Evolutionary conservation across 2,113 vertebrate species (phyloP).

Genomic region (Engystomops pustulosus): DNA sequence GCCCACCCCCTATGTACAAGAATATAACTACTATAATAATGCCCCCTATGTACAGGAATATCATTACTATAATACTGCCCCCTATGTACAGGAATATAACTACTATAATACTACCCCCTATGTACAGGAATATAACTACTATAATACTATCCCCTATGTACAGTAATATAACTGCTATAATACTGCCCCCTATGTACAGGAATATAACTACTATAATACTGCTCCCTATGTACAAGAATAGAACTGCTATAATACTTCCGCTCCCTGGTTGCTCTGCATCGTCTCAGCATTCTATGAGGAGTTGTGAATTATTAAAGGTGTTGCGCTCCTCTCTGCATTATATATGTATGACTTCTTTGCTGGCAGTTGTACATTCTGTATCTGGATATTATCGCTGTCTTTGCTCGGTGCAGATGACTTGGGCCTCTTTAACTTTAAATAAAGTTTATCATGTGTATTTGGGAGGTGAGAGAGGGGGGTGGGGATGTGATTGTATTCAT

Average conservation of each 20-base stretch:
- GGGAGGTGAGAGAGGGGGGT: no score
- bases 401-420: background rate
- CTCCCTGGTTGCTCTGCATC: background rate
- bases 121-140: background rate
- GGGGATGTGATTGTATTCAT: no score
- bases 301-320: background rate
- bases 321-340: background rate
- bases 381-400: background rate
- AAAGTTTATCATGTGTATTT: no score
- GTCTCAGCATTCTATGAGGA: background rate
- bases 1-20: background rate
- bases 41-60: background rate
- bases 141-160: background rate
- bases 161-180: background rate
- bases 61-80: background rate
- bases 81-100: background rate
- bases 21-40: slow-evolving; percentile 12
- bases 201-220: no score
- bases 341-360: background rate
- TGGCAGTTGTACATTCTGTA: background rate
- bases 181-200: background rate
- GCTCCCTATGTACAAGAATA: no score
- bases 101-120: background rate
- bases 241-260: background rate
- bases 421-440: background rate